phyloP scores from a whole-genome alignment of 2,797 vertebrate genomes.

The Melanotaenia boesemani region DNA sequence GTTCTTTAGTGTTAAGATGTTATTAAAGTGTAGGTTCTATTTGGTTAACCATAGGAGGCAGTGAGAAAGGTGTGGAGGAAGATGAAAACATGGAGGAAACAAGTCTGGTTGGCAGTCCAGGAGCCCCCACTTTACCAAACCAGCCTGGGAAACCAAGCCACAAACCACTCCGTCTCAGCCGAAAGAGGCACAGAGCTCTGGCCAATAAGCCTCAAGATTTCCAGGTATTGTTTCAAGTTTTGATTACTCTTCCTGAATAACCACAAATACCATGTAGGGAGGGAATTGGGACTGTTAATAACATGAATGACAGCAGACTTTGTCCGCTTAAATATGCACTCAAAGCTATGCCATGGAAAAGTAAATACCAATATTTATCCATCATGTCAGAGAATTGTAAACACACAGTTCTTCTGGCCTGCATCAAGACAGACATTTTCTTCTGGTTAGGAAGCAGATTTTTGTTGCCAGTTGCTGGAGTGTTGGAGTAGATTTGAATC shows the following conservation, averaged over 20 bases:
- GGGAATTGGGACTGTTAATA: conserved; percentile 20
- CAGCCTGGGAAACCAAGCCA: conserved; percentile 81
- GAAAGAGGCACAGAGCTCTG: conserved; percentile 84
- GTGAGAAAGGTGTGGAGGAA: conserved; percentile 80
- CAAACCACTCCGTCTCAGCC: conserved; percentile 80
- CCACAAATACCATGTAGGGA: conserved; percentile 12
- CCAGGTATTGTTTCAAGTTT: conserved; percentile 85
- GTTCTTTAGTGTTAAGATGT: too few species aligned
- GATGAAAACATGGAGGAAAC: conserved; percentile 64
- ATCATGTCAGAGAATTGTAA: neutral
- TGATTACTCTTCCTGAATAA: conserved; percentile 33
- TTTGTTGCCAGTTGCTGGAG: neutral
- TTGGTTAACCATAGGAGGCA: conserved; percentile 43
- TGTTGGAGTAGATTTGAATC: neutral
- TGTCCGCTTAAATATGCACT: neutral
- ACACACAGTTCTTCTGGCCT: conserved; percentile 2
- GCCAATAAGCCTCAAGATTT: conserved; percentile 95
- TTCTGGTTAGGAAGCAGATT: neutral
- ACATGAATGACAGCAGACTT: conserved; percentile 22
- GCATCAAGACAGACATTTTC: neutral
- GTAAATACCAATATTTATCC: neutral
- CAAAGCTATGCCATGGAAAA: neutral
- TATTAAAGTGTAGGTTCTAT: neutral
- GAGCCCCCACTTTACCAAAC: conserved; percentile 50
- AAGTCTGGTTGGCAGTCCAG: conserved; percentile 59